Percentiles rank a stretch among this genome's conserved stretches.
Conservation (phyloP, 64 coral and sea anemone genomes). For the Dendronephthya gigantea region DNA sequence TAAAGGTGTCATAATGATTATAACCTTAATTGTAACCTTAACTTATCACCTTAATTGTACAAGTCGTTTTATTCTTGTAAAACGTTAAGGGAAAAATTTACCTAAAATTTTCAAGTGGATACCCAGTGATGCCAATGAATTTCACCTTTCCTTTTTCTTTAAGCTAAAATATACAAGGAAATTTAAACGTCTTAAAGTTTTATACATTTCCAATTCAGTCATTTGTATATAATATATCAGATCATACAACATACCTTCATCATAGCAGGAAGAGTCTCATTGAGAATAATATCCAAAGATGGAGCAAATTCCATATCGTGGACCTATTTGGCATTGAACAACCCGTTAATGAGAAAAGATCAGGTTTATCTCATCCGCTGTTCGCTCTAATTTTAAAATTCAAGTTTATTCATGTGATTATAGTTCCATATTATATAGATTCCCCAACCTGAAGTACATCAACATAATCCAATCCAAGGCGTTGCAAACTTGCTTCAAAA, state of each 20-base stretch:
- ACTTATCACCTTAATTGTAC: no score
- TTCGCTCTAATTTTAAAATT: no score
- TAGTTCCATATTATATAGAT: background rate
- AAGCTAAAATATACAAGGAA: constrained; percentile 29
- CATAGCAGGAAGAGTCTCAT: constrained; percentile 87
- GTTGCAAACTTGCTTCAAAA: constrained; percentile 87
- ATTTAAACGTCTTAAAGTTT: background rate
- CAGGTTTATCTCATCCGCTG: no score
- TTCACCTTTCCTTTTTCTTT: constrained; percentile 84
- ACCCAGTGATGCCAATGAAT: constrained; percentile 94
- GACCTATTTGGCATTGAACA: constrained; percentile 34
- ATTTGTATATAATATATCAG: background rate
- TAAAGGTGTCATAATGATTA: no score
- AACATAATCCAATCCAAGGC: constrained; percentile 60
- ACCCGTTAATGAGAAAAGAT: background rate
- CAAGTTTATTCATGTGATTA: background rate
- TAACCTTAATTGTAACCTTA: no score
- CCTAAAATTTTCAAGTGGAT: constrained; percentile 79
- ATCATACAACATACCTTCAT: constrained; percentile 47
- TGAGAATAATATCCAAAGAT: constrained; percentile 79
- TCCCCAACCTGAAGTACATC: constrained; percentile 75
- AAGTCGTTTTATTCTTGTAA: no score
- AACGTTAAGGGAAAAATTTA: background rate
- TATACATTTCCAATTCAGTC: background rate
- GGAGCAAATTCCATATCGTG: constrained; percentile 99